phyloP scores from a whole-genome alignment of 2,797 vertebrate species.

The Rhinatrema bivittatum region DNA sequence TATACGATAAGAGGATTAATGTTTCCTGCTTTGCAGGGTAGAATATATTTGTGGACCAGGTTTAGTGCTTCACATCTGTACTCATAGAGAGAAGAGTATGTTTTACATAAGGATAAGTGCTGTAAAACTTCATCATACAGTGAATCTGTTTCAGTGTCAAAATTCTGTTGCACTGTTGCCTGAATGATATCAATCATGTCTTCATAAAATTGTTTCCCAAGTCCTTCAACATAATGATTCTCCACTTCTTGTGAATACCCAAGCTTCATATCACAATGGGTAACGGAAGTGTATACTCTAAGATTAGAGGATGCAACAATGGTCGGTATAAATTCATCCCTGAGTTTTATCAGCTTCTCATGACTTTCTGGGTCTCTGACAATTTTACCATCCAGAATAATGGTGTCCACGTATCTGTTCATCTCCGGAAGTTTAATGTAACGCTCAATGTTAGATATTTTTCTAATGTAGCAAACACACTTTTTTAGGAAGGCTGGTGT shows the following conservation, averaged over 20 bases:
- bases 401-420: constrained; percentile 88
- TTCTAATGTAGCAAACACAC: constrained; percentile 97
- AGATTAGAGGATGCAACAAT: constrained; percentile 91
- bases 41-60: constrained; percentile 79
- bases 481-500: constrained; percentile 96
- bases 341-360: constrained; percentile 88
- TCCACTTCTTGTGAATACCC: constrained; percentile 96
- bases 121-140: constrained; percentile 93
- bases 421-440: constrained; percentile 92
- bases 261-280: constrained; percentile 96
- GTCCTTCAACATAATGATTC: constrained; percentile 93
- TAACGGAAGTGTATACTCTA: constrained; percentile 92
- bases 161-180: constrained; percentile 94
- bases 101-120: constrained; percentile 90
- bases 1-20: constrained; percentile 82
- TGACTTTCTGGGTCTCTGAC: constrained; percentile 88
- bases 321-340: constrained; percentile 96
- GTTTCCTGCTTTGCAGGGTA: constrained; percentile 78
- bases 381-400: constrained; percentile 68
- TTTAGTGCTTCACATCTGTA: constrained; percentile 84
- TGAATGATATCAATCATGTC: constrained; percentile 98
- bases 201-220: constrained; percentile 97
- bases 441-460: constrained; percentile 94
- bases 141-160: constrained; percentile 86
- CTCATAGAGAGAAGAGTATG: constrained; percentile 78